phyloP scores from a whole-genome alignment of 2,797 vertebrate species.

The Odontamblyopus rebecca region DNA sequence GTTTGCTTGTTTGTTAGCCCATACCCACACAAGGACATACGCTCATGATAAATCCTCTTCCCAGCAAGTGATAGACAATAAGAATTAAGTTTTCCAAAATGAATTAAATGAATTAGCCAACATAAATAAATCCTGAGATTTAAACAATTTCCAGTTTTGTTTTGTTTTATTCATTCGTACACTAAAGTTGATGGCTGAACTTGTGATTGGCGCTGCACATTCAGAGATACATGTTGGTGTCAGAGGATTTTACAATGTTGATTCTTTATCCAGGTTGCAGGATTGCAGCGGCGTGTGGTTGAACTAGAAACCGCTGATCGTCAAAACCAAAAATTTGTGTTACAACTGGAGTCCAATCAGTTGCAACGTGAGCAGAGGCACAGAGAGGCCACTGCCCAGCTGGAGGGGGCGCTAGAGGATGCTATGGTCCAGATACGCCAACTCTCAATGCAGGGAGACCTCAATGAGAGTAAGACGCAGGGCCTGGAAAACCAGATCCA shows the following conservation, averaged over 20 bases:
- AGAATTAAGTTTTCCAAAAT: too few relatives aligned
- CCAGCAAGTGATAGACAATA: too few relatives aligned
- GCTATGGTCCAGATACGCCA: constrained; percentile 49
- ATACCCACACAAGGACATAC: too few relatives aligned
- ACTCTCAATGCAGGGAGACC: constrained; percentile 61
- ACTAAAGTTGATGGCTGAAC: background rate
- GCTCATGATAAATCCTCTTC: too few relatives aligned
- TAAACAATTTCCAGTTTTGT: too few relatives aligned
- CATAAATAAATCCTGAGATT: too few relatives aligned
- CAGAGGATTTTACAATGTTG: background rate
- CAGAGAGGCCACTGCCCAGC: constrained; percentile 49
- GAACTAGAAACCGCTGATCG: constrained; percentile 64
- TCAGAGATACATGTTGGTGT: background rate
- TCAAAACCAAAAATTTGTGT: constrained; percentile 62
- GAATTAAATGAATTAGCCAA: too few relatives aligned
- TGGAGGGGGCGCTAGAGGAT: constrained; percentile 67
- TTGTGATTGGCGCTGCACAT: background rate
- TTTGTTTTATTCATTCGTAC: background rate
- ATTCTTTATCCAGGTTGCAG: constrained; percentile 65
- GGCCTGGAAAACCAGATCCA: constrained; percentile 75
- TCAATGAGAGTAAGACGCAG: constrained; percentile 55
- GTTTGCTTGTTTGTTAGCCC: too few relatives aligned
- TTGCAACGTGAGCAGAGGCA: constrained; percentile 63
- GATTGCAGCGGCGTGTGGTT: constrained; percentile 68
- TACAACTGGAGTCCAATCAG: constrained; percentile 57